Evolutionary conservation across 2,113 vertebrate species (phyloP), one percentile per base, ranked within the genome.

Genomic region (Corydoras maculifer): DNA sequence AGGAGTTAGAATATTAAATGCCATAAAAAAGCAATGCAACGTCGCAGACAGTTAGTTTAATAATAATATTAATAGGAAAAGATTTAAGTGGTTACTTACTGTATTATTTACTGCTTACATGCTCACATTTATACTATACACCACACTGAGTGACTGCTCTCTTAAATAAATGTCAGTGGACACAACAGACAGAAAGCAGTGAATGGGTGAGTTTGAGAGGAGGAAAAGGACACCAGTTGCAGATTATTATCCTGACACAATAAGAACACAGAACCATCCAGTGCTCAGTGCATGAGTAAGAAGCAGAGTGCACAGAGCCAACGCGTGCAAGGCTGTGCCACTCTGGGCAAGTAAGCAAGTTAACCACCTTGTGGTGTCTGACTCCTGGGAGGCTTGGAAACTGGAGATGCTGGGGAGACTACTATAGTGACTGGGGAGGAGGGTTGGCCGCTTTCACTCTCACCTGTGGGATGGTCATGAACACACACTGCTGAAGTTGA

Each of bases 311-410:
- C 76, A 75, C 62, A 65, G 79, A 77, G 80, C 70, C 74, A 76
- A 74, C 70, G 65, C 77, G 84, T 86, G 86, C 83, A 75, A 80
- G 76, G 78, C 67, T 74, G 59, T 70, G 72, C 55, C 58, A 63
- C 58, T 62, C 73, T 79, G 68, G 65, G 69, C 72, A 76, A 75
- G 79, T 79, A 72, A 81, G 76, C 83, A 73, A 68, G 60, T 79
- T 69, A 87, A 87, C 84, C 91, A 94, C 90, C 90, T 94, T 93
- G 90, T 88, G 81, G 85, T 79, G 82, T 74, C 54, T 73, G 70
- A 54, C 18, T 79, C 75, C 81, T 84, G 75, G 86, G 87, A 62
- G 87, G 88, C 73, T 91, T 93, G 90, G 92, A 63, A 66, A 65
- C 80, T 84, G 91, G 87, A 77, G 86, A 91, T 82, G 88, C 84